These are phyloP conservation scores for Maniola hyperantus DNA, from an alignment of 2,888 invertebrate species.

Conservation along the genomic window DNA sequence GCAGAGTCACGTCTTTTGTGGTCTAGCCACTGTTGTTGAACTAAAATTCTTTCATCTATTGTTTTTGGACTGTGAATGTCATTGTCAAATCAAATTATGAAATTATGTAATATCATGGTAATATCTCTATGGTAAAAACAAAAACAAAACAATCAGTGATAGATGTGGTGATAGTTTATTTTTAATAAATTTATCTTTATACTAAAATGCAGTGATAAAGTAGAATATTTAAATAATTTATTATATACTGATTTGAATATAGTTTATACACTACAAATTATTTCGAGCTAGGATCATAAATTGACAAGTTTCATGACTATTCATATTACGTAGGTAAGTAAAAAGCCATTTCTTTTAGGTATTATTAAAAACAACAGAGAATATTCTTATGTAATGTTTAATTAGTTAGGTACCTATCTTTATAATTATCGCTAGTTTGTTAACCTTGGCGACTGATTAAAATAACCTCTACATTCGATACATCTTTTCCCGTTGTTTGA, in stretches of 20 bases:
- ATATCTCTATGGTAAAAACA: no score
- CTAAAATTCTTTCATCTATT: not conserved
- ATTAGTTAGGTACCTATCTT: no score
- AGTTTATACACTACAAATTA: not conserved
- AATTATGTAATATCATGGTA: no score
- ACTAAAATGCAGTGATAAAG: not conserved
- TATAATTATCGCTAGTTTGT: not conserved
- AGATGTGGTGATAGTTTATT: not conserved
- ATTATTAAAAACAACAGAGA: not conserved
- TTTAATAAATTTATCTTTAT: not conserved
- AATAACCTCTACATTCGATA: slow-evolving; percentile 10
- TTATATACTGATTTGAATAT: not conserved
- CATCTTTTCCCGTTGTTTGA: not conserved
- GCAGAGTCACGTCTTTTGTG: no score
- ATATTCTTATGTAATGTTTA: not conserved
- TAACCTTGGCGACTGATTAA: slow-evolving; percentile 7
- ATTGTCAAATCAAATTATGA: not conserved
- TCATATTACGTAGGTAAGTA: not conserved
- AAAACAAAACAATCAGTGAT: not conserved
- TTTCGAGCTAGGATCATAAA: not conserved
- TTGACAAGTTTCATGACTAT: not conserved
- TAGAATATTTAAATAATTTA: not conserved
- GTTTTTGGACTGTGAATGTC: slow-evolving; percentile 3
- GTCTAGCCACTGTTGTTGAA: not conserved
- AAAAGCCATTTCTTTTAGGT: not conserved